Evolutionary conservation across 2,113 vertebrate genomes (phyloP).

Genomic region (Empidonax traillii): DNA sequence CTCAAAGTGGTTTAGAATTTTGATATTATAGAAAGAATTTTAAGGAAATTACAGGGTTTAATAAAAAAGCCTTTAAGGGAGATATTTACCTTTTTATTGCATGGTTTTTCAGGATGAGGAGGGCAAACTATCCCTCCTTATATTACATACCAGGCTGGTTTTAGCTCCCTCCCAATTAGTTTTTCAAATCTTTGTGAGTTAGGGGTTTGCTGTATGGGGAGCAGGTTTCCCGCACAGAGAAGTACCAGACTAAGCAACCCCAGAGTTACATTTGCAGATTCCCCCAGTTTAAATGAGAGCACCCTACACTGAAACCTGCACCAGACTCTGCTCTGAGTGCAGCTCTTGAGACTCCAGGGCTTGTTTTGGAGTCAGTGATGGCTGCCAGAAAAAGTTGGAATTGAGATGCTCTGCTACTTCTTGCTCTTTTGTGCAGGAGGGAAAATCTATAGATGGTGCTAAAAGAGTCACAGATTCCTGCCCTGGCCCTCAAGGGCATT

Average conservation of each 20-base stretch:
- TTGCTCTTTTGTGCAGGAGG: neutral
- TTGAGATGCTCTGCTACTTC: neutral
- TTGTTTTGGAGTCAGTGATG: accelerated
- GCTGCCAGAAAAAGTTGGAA: neutral
- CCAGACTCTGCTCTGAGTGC: neutral
- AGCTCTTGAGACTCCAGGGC: neutral
- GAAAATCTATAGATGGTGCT: neutral
- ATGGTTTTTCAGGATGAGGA: slow-evolving; percentile 7
- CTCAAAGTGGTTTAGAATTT: slow-evolving; percentile 41
- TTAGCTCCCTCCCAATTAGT: neutral
- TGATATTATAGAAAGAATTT: slow-evolving; percentile 42
- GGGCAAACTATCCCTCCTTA: neutral
- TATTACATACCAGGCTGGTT: neutral
- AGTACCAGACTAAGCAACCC: neutral
- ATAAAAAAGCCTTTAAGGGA: slow-evolving; percentile 33
- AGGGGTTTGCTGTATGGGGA: neutral
- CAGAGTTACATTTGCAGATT: neutral
- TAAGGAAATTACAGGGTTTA: slow-evolving; percentile 51
- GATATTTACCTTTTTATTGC: slow-evolving; percentile 32
- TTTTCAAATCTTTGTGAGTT: neutral
- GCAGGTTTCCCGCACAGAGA: neutral
- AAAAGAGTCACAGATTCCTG: neutral
- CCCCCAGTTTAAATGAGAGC: neutral
- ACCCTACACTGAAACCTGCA: accelerated
- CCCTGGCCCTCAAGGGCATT: neutral